Evolutionary conservation across 2,888 invertebrate genomes (phyloP), one percentile per base, ranked within the genome.

Genomic region (Andrena trimmerana): DNA sequence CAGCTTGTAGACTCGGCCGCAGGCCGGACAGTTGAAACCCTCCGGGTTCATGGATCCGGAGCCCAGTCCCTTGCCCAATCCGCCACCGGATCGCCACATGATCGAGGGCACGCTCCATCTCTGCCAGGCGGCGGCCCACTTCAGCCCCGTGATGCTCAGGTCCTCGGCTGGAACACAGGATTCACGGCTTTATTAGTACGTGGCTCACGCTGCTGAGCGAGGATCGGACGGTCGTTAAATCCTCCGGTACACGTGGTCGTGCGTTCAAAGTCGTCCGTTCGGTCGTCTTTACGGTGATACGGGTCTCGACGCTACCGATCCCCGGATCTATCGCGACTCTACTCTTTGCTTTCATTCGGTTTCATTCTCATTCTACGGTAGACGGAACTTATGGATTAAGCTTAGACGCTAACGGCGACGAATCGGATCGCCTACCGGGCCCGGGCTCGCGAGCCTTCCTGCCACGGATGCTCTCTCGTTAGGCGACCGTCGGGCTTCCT

Each of bases 1-100:
- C 89, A 98, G 95, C 94, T 98, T 98, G 95, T 98, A 98, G 85
- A 97, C 96, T 88, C 98, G 96, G 83, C 97, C 97, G 94, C 98
- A 98, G 91, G 97, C 97, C 74, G 97, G 96, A 94, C 97, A 97
- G 79, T 96, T 96, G 95, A 97, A 97, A 86, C 95, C 95, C 87
- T 95, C 96, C 0, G 93, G 92, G 50, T 92, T 93, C 57, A 92
- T 88, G 8, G 90, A 88, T 13, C 88, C 86, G 48, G 90, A 90
- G 4, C 89, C 86, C n/a, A 94, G 89, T 50, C 93, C 91, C 75
- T 94, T 94, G 84, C 92, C 92, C 16, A 94, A 88, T 63, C 92
- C 90, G 13, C 90, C 92, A 10, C 94, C 92, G 5, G 94, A 92
- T 79, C 94, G 89, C 94, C 94, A 94, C 94, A 94, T 94, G 85